A percentile compares a stretch with the other conserved stretches of the same genome.
phyloP scores from a whole-genome alignment of 2,888 invertebrate genomes.

The Chirona hameri region DNA sequence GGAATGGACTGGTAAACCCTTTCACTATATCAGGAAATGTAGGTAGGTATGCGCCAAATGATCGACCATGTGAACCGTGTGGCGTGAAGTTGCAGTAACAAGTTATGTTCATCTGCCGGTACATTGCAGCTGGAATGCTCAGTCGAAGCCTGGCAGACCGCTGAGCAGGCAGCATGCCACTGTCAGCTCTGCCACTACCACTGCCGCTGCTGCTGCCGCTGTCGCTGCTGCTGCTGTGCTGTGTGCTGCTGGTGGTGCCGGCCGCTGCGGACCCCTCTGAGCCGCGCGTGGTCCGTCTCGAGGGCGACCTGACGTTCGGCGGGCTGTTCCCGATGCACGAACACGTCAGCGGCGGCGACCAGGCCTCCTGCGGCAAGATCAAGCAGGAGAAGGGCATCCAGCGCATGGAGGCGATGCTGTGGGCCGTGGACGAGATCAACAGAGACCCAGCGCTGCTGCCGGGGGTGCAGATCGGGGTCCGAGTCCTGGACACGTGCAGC shows the following conservation, averaged over 20 bases:
- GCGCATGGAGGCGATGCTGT: slow-evolving; percentile 52
- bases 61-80: too few species aligned
- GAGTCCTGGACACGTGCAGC: slow-evolving; percentile 53
- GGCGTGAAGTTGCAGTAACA: too few species aligned
- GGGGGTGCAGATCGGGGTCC: slow-evolving; percentile 45
- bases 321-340: slow-evolving; percentile 53
- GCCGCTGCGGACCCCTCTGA: background rate
- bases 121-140: too few species aligned
- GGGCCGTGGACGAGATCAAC: slow-evolving; percentile 50
- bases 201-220: background rate
- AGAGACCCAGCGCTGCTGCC: slow-evolving; percentile 42
- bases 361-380: slow-evolving; percentile 45
- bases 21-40: too few species aligned
- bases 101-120: too few species aligned
- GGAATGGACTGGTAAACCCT: too few species aligned
- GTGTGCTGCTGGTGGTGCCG: background rate
- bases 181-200: background rate
- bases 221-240: background rate
- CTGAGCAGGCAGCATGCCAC: background rate
- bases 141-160: too few species aligned
- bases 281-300: slow-evolving; percentile 39
- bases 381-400: slow-evolving; percentile 52
- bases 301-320: slow-evolving; percentile 50
- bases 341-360: slow-evolving; percentile 36
- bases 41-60: too few species aligned